A percentile compares a stretch with the other conserved stretches of the same genome.
Conservation (phyloP, 2,888 invertebrate species). For the Cataglyphis livida region DNA sequence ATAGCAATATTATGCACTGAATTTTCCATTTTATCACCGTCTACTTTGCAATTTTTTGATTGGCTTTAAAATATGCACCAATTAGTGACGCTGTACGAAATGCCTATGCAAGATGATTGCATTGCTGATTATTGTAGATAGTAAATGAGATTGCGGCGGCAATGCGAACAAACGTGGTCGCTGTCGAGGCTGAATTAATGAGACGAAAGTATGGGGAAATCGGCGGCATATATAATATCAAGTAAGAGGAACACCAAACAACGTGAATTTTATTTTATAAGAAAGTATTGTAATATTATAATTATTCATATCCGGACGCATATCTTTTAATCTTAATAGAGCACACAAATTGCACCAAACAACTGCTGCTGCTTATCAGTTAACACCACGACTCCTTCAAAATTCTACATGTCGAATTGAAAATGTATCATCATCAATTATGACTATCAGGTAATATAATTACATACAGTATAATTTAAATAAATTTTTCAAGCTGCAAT, state of each 20-base stretch:
- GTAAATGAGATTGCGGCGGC: slow-evolving; percentile 87
- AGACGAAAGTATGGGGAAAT: slow-evolving; percentile 87
- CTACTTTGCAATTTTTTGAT: slow-evolving; percentile 26
- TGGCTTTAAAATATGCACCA: slow-evolving; percentile 12
- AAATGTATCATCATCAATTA: not conserved
- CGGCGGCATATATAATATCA: slow-evolving; percentile 89
- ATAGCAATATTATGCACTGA: not conserved
- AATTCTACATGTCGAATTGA: slow-evolving; percentile 25
- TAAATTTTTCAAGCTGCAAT: not conserved
- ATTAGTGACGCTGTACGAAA: slow-evolving; percentile 46
- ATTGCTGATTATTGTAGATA: slow-evolving; percentile 76
- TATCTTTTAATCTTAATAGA: slow-evolving; percentile 27
- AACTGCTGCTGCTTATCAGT: slow-evolving; percentile 7
- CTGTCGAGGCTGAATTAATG: slow-evolving; percentile 86
- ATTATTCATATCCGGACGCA: not conserved
- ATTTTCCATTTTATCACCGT: slow-evolving; percentile 24
- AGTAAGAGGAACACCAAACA: slow-evolving; percentile 59
- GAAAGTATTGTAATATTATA: not conserved
- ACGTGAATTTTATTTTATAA: not conserved
- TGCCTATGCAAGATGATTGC: slow-evolving; percentile 30
- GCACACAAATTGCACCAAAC: slow-evolving; percentile 36
- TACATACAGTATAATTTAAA: not conserved
- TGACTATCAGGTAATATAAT: slow-evolving; percentile 24
- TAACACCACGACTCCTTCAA: slow-evolving; percentile 26
- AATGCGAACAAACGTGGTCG: slow-evolving; percentile 84